Percentiles rank a stretch among this genome's conserved stretches.
Evolutionary conservation across 1,140 invertebrate genomes (phyloP).

Genomic region (Charaxes varanes): DNA sequence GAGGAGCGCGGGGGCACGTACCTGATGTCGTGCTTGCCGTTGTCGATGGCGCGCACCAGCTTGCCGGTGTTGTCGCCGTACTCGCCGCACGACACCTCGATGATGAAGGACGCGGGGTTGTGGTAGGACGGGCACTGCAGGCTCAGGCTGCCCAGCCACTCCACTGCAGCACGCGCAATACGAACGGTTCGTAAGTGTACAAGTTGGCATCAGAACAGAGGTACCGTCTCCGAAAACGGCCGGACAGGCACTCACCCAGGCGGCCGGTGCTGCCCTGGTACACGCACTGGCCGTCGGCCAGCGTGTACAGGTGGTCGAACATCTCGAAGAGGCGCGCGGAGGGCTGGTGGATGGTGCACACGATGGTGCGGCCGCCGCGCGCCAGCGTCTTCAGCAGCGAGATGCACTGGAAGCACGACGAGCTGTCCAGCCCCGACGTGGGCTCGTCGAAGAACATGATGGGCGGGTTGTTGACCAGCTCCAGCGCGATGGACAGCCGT

Average conservation of each 20-base stretch:
- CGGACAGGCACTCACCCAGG: slow-evolving; percentile 76
- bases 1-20: too few relatives aligned
- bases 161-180: slow-evolving; percentile 74
- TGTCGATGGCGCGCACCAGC: slow-evolving; percentile 88
- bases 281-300: slow-evolving; percentile 95
- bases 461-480: slow-evolving; percentile 94
- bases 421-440: slow-evolving; percentile 95
- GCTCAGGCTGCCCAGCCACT: slow-evolving; percentile 87
- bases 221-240: too few relatives aligned
- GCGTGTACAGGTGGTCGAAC: slow-evolving; percentile 96
- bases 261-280: slow-evolving; percentile 91
- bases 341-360: slow-evolving; percentile 98
- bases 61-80: slow-evolving; percentile 93
- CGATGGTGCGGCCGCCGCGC: slow-evolving; percentile 92
- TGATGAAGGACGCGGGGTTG: slow-evolving; percentile 97
- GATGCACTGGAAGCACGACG: slow-evolving; percentile 95
- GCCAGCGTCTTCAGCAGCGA: slow-evolving; percentile 91
- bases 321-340: slow-evolving; percentile 96
- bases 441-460: slow-evolving; percentile 99
- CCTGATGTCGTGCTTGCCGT: slow-evolving; percentile 85
- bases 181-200: not conserved
- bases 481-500: slow-evolving; percentile 95
- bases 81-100: slow-evolving; percentile 96
- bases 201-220: too few relatives aligned
- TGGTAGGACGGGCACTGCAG: slow-evolving; percentile 96